Base-by-base conservation (phyloP, 1,140 invertebrate species). In the Diabrotica virgifera region DNA sequence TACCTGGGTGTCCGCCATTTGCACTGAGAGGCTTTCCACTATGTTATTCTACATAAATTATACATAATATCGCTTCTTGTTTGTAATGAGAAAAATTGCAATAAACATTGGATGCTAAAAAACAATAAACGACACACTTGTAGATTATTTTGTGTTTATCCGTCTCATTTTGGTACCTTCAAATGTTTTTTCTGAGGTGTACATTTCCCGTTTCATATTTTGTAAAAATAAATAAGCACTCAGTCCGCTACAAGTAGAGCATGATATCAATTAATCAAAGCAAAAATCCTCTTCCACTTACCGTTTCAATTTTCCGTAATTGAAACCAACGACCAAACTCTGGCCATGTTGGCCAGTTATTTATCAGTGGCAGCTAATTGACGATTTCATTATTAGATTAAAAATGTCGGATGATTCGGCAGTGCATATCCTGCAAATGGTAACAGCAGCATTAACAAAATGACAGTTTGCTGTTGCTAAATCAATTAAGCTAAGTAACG, bases 341-440 rank as follows among this genome's bases (percentile, higher is more conserved):
- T 24, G 24, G 36, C 54, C 59, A 66, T 54, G 61, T 69, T 69
- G 55, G 59, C 12, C 59, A 61, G 66, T 68, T 71, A 69, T 71
- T 69, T 69, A 69, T 71, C 70, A 69, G 62, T 54, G 59, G 51
- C 62, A 63, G 64, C 67, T 71, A 71, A 71, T 71, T 69, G 70
- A 71, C 70, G 70, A 71, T 66, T 71, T 69, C 70, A 69, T 71
- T 69, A 71, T 71, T 69, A 67, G 70, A 71, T 71, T 71, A 69
- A 71, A 71, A 71, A 68, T 66, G 64, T 63, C 36, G 59, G 69
- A 68, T 64, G 66, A 66, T 69, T 66, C 52, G 62, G 65, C 66
- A 69, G 62, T 71, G 67, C 70, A 71, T 46, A 46, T 71, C 70
- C 68, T 60, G 67, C 64, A 71, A 71, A 71, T 71, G 70, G 70